Evolutionary conservation across 2,113 vertebrate genomes (phyloP).

Genomic region (Phocoena phocoena): DNA sequence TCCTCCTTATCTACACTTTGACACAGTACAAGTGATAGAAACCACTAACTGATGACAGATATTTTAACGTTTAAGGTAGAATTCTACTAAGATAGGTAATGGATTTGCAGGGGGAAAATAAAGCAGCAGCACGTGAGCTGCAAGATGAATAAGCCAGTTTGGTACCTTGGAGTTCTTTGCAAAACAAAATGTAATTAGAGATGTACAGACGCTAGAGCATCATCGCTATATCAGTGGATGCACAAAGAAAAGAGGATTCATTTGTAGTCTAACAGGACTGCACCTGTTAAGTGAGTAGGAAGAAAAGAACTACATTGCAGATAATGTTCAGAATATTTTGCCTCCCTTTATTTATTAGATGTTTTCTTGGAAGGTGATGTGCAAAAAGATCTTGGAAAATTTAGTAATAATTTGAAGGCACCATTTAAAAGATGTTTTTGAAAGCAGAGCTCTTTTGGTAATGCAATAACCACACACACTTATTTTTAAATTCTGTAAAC

Average conservation of each 20-base stretch:
- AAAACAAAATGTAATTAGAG: constrained; percentile 1
- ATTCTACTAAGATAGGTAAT: constrained; percentile 40
- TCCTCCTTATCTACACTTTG: constrained; percentile 25
- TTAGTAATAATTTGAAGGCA: not conserved
- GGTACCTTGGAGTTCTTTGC: not conserved
- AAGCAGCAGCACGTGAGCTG: not conserved
- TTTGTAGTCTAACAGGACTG: not conserved
- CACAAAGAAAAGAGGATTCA: not conserved
- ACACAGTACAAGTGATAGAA: not conserved
- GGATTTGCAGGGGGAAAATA: not conserved
- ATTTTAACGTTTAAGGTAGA: constrained; percentile 41
- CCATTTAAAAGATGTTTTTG: not conserved
- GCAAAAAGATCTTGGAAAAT: not conserved
- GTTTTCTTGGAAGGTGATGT: constrained; percentile 2
- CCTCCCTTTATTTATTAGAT: not conserved
- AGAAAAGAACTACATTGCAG: not conserved
- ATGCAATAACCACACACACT: not conserved
- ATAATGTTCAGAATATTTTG: not conserved
- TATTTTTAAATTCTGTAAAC: constrained; percentile 3
- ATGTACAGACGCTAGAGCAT: not conserved
- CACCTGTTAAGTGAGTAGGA: not conserved
- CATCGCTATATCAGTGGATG: not conserved
- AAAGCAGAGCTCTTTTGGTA: not conserved
- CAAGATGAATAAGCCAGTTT: not conserved
- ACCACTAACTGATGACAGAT: constrained; percentile 13